Evolutionary conservation across 2,888 invertebrate species (phyloP), one percentile per base, ranked within the genome.

Genomic region (Ennomos erosarius): DNA sequence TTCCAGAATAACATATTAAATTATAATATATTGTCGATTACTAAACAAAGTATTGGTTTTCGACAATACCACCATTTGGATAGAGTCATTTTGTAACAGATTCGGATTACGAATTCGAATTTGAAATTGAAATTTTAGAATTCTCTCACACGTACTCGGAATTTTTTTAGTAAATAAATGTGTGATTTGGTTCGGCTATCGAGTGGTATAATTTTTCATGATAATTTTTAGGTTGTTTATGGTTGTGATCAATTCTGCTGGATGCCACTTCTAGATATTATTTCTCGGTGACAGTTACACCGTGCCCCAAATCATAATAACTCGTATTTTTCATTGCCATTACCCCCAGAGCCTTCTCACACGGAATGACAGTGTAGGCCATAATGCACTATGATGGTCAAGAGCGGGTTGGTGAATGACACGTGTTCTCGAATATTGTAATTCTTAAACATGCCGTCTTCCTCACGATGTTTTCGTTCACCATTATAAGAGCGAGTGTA

Each of bases 11-110:
- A 73, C 73, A 69, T 73, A 78, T 83, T 82, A 81, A 77, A 68
- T 64, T 65, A 48, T 81, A 72, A 87, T 73, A 81, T 85, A 86
- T 76, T 63, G 67, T 47, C 68, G 65, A 68, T 76, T 75, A 68
- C 73, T 65, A 71, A 71, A 70, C 65, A 66, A 65, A 43, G 62
- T 73, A 73, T 71, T 69, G 73, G 59, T 74, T 79, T 78, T 79
- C 73, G 75, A 84, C 82, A 82, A 84, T 78, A 13, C 57, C 64
- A 65, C 59, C 53, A 33, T 34, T 26, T 47, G 66, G 75, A 88
- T 88, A 81, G 76, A 88, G 88, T 69, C 84, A 82, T 88, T 79
- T 80, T 67, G 73, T 74, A 67, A 74, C 70, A 70, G 71, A 71
- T 71, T 73, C 67, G 66, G 69, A 68, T 73, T 73, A 76, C 74